Conservation (phyloP, 2,797 vertebrate species). For the Trematomus bernacchii region DNA sequence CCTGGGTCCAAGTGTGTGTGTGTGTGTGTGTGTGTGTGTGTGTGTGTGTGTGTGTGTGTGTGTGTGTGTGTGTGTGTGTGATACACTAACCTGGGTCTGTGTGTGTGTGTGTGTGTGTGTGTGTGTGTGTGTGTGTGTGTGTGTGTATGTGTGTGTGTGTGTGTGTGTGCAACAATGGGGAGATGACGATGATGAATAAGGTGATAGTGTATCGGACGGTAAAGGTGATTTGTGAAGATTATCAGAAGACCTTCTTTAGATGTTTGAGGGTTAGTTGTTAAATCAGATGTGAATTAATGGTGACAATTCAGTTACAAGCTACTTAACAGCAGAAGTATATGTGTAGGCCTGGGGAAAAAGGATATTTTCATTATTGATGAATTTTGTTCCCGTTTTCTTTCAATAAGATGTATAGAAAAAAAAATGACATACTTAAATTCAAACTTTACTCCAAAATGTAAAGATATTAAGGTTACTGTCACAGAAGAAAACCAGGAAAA, state of each 20-base stretch:
- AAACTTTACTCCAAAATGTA: neutral
- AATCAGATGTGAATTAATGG: neutral
- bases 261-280: slow-evolving; percentile 18
- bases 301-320: too few species aligned
- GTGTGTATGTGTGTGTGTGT: neutral
- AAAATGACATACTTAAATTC: neutral
- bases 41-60: neutral
- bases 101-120: neutral
- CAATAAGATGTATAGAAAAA: neutral
- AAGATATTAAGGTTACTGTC: neutral
- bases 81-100: slow-evolving; percentile 40
- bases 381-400: neutral
- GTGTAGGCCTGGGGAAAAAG: neutral
- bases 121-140: neutral
- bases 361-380: neutral
- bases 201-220: neutral
- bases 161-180: neutral
- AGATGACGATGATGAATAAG: slow-evolving; percentile 1
- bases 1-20: slow-evolving; percentile 39
- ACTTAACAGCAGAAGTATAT: neutral
- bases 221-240: neutral
- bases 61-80: neutral
- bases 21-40: slow-evolving; percentile 6
- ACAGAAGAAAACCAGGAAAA: neutral
- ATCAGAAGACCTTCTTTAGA: neutral